Evolutionary conservation across 2,797 vertebrate species (phyloP).

Genomic region (Spizella passerina): DNA sequence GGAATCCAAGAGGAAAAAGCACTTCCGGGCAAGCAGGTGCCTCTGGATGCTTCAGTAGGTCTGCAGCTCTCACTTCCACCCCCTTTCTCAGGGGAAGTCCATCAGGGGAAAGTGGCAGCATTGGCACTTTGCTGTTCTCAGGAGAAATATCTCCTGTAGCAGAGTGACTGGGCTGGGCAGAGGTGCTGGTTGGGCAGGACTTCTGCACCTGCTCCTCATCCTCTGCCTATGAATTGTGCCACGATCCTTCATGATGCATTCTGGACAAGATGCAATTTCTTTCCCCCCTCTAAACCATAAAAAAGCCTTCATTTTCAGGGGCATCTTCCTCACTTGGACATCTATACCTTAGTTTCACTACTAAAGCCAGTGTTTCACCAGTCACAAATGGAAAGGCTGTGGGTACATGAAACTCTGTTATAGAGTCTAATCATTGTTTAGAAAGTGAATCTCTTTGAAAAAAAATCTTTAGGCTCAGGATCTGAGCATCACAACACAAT

Average conservation of each 20-base stretch:
- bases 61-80: neutral
- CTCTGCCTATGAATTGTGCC: neutral
- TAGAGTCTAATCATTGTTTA: neutral
- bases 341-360: neutral
- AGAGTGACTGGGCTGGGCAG: neutral
- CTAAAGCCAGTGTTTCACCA: neutral
- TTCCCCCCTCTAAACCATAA: neutral
- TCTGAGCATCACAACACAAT: neutral
- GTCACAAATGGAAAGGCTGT: neutral
- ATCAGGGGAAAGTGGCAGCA: neutral
- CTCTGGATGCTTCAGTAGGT: neutral
- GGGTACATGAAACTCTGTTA: neutral
- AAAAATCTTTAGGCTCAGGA: neutral
- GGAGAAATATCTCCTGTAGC: rapidly evolving
- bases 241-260: neutral
- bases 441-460: neutral
- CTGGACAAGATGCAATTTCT: neutral
- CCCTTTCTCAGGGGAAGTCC: neutral
- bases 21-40: neutral
- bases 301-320: neutral
- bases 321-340: neutral
- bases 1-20: neutral
- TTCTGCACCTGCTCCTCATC: neutral
- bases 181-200: neutral
- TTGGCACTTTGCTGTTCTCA: neutral